Evolutionary conservation across 1,140 invertebrate species (phyloP), one percentile per base, ranked within the genome.

Genomic region (Trissolcus basalis): DNA sequence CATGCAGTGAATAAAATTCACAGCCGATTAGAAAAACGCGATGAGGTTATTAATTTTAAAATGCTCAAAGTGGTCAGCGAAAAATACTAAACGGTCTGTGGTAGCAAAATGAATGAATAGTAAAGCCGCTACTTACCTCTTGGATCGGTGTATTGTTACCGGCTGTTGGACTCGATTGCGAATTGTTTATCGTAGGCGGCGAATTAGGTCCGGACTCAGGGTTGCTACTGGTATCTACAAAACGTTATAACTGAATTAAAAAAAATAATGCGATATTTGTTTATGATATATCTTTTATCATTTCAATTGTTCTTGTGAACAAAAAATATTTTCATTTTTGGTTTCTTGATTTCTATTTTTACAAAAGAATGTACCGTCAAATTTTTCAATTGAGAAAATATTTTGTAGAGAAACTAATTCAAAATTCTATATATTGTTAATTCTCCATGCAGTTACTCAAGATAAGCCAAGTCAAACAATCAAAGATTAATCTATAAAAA

Each of bases 141-240:
- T 93, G 92, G 74, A 94, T 94, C 49, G 93, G 92, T 41, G 93
- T 92, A 65, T 89, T 91, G 15, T 89, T 90, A 61, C 89, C 89
- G 45, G 90, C 89, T 35, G 91, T 90, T 7, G 91, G 91, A 53
- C 91, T 90, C 19, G 90, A 85, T 70, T 90, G 90, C 56, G 89
- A 86, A 63, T 88, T 89, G 47, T 89, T 85, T 77, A 89, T 91
- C 80, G 92, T 92, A 64, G 93, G 93, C 45, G 94, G 94, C 5
- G 94, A 95, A 83, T 95, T 95, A 59, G 94, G 94, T 43, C 94
- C 94, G 41, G 93, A 94, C 80, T 95, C 94, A n/a, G 94, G 93
- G 81, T 92, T 94, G 74, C 92, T 92, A 35, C 90, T 89, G 65
- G 92, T 91, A 83, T 92, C 92, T 91, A 85, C 77, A 83, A 85